Base-by-base conservation (phyloP, 1,140 invertebrate genomes). In the Orchestia grillus region DNA sequence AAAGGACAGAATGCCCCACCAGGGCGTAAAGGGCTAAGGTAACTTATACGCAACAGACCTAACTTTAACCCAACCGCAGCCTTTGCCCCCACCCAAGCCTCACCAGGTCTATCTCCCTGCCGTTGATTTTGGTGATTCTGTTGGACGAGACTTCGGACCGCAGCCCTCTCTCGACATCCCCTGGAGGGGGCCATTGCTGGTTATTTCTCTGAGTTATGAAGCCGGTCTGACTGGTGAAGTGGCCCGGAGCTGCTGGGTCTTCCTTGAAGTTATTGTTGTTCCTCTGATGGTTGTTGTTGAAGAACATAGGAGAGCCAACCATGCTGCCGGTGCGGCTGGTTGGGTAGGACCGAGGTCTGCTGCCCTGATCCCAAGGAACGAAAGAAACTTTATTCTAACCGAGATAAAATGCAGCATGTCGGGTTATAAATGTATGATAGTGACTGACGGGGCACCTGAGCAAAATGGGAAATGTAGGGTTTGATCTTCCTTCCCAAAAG, bases 101-200 rank as follows among this genome's bases (percentile, higher is more conserved):
- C 44, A 94, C 92, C 92, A 94, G 44, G 44, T 94, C 44, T 0
- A 94, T 94, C 19, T 94, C 92, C 36, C 44, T 44, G 92, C 92
- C 92, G 44, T 94, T 94, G 11, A 94, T 45, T 15, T 94, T 94
- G 36, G 43, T 91, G 44, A 91, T 45, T 40, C 44, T 45, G 92
- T 40, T 45, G 47, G 43, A 40, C 36, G 44, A n/a, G 36, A 15
- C 44, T 0, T 94, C 92, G 43, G 92, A 44, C 43, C 43, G 8
- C 28, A 91, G 15, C 88, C 88, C 44, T 94, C 44, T 94, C 43
- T 94, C 92, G 3, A 45, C 92, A 47, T 94, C 92, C 8, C 44
- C 92, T 0, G 92, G 92, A 3, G 43, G 92, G 40, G 92, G 43
- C 92, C 92, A 94, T 6, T 44, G 36, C 36, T 94, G 43, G 36